Conservation (phyloP, 2,113 vertebrate species). For the Anoura caudifer region DNA sequence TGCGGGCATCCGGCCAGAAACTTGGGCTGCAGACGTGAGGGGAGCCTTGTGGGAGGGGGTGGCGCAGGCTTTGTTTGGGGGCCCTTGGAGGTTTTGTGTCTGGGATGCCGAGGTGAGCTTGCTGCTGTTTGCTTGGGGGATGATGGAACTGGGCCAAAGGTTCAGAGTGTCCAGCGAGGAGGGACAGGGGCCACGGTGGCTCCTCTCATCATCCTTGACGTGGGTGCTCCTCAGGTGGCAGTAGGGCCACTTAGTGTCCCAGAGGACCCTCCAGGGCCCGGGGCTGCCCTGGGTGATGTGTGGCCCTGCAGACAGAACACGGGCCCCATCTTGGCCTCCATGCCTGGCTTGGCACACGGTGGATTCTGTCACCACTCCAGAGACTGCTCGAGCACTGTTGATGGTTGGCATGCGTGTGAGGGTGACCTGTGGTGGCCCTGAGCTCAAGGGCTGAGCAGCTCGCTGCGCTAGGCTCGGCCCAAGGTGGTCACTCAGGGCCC, state of each 20-base stretch:
- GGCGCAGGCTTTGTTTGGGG: neutral
- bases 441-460: rapidly evolving
- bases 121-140: rapidly evolving
- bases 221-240: no score
- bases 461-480: no score
- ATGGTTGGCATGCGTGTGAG: rapidly evolving
- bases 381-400: neutral
- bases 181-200: rapidly evolving
- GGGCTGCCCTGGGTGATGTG: rapidly evolving
- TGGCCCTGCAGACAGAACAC: rapidly evolving
- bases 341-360: neutral
- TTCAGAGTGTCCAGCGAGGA: rapidly evolving
- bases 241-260: neutral
- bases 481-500: neutral
- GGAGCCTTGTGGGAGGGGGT: neutral
- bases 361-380: rapidly evolving
- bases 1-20: neutral
- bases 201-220: neutral
- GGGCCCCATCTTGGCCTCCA: neutral
- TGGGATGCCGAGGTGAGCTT: no score
- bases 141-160: rapidly evolving
- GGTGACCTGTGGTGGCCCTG: rapidly evolving
- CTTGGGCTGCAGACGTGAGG: neutral
- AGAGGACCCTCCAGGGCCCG: neutral
- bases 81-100: rapidly evolving